Conservation (phyloP, 2,113 vertebrate species). For the Antennarius striatus region DNA sequence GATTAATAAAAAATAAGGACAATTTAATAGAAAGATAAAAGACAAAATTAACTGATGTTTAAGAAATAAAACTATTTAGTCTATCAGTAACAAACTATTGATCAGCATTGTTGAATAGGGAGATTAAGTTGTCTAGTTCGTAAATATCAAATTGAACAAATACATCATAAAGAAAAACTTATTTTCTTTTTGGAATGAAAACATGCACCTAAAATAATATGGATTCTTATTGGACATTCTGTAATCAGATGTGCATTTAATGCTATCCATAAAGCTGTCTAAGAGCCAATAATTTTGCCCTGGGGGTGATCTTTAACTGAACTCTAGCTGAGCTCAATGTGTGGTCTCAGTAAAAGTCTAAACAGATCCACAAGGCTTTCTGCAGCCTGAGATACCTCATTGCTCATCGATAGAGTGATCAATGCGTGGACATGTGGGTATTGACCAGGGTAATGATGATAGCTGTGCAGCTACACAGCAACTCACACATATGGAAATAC, state of each 20-base stretch:
- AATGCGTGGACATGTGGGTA: constrained; percentile 74
- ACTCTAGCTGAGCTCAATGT: constrained; percentile 64
- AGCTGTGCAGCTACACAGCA: constrained; percentile 48
- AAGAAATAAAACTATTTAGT: too few species aligned
- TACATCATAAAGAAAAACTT: neutral
- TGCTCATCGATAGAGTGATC: constrained; percentile 72
- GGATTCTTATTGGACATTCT: constrained; percentile 47
- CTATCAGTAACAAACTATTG: constrained; percentile 26
- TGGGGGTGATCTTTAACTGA: constrained; percentile 69
- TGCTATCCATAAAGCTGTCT: constrained; percentile 50
- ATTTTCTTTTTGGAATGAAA: constrained; percentile 3
- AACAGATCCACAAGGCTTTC: constrained; percentile 69
- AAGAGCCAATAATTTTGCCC: constrained; percentile 69
- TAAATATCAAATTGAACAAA: constrained; percentile 39
- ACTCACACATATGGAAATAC: constrained; percentile 41
- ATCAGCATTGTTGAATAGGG: constrained; percentile 33
- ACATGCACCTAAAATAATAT: constrained; percentile 15
- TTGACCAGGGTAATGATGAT: constrained; percentile 78
- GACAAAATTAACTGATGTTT: too few species aligned
- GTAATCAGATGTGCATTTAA: constrained; percentile 56
- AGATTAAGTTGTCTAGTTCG: constrained; percentile 28
- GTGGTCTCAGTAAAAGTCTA: constrained; percentile 69
- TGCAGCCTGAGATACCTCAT: constrained; percentile 67
- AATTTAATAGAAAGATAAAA: too few species aligned
- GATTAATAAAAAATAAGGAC: too few species aligned